Evolutionary conservation across 2,113 vertebrate genomes (phyloP).

Genomic region (Triplophysa tibetana): DNA sequence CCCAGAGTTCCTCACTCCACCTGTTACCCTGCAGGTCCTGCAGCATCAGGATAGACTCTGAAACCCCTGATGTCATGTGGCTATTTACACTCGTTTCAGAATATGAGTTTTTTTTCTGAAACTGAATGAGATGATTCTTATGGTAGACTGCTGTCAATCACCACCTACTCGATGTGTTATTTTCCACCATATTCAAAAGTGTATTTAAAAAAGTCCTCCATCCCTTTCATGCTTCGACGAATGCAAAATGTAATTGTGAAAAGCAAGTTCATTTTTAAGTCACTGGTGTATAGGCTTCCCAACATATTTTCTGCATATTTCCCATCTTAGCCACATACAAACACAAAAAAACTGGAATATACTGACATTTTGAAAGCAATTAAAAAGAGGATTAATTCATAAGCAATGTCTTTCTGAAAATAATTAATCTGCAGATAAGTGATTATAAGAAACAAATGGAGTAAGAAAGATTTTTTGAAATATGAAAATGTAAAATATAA

Average conservation of each 20-base stretch:
- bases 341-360: too few relatives aligned
- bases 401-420: slow-evolving; percentile 69
- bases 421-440: slow-evolving; percentile 74
- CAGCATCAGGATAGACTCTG: slow-evolving; percentile 57
- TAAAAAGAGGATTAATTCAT: slow-evolving; percentile 77
- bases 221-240: slow-evolving; percentile 44
- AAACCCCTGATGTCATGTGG: slow-evolving; percentile 63
- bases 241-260: neutral
- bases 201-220: too few relatives aligned
- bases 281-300: neutral
- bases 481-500: slow-evolving; percentile 50
- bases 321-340: slow-evolving; percentile 38
- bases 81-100: slow-evolving; percentile 51
- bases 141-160: neutral
- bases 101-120: neutral
- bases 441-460: slow-evolving; percentile 56
- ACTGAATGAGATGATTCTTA: neutral
- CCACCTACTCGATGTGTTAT: neutral
- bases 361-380: slow-evolving; percentile 57
- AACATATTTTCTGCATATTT: slow-evolving; percentile 63
- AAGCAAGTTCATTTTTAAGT: too few relatives aligned
- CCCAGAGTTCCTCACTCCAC: slow-evolving; percentile 5
- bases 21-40: neutral
- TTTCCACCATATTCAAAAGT: too few relatives aligned
- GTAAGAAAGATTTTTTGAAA: neutral